Base-by-base conservation (phyloP, 2,888 invertebrate genomes). In the Epinotia brunnichana region DNA sequence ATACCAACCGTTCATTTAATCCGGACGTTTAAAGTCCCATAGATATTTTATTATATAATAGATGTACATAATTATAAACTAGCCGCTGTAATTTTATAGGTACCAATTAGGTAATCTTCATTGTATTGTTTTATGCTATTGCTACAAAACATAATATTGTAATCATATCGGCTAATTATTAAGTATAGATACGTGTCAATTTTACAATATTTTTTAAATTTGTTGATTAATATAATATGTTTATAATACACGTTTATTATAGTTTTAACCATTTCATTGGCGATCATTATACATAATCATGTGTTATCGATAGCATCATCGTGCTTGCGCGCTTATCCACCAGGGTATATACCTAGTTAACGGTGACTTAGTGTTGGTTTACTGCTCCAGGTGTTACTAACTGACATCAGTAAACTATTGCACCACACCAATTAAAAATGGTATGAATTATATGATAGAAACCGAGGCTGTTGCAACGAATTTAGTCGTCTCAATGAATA, bases 401-500 rank as follows among this genome's bases (percentile, higher is more conserved):
- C 56, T 51, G 67, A 35, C 53, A 57, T 35, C 67, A 62, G 51
- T 62, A 41, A 69, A 29, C 48, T 51, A 67, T 62, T 63, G 62
- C 62, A 63, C 69, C 57, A 73, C 63, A 48, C 24, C n/a, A 17
- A 35, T 68, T 24, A 24, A 41, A 72, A 57, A 62, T 68, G 61
- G 61, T 62, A 56, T 24, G 56, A 62, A 61, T 54, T 56, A 21
- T 54, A 68, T 74, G 68, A 69, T 66, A 75, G 76, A 81, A 76
- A 80, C 81, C 86, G 90, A 87, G 90, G 86, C 87, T 90, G 88
- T 88, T 85, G 86, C 84, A 84, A 77, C 83, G 80, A 83, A 77
- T 76, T 78, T 80, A 75, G 83, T 82, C 82, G 82, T 86, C 82
- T 84, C 79, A 80, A 78, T 82, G 81, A 82, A 80, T 81, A 56